Base-by-base conservation (phyloP, 2,888 invertebrate species). In the Rhagophthalmus giganteus region DNA sequence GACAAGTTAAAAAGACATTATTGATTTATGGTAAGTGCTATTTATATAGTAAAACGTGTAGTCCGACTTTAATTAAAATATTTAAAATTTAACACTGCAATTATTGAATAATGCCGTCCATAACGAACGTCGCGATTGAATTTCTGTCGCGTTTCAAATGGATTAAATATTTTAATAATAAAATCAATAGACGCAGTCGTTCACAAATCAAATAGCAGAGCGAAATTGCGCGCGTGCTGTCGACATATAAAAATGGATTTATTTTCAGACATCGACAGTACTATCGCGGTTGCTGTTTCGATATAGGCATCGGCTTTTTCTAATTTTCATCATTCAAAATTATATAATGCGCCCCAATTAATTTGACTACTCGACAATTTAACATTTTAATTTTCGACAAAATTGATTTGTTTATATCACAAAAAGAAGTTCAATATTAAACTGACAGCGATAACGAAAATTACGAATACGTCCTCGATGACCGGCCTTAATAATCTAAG, bases 81-180 rank as follows among this genome's bases (percentile, higher is more conserved):
- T 30, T 46, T 31, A 46, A 46, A 37, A 46, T 35, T 46, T 46
- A 46, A 46, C 45, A 31, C 28, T 25, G 28, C 30, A 37, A 46
- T 46, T 46, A 46, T 38, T 15, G 31, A 38, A 38, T 37, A 35
- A 45, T 46, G 26, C 24, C 35, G 25, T n/a, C 11, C 20, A 31
- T 37, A 27, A 9, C 30, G 50, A 35, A 41, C 27, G 41, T 35
- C 35, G 30, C 40, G 15, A 50, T 50, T 49, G 40, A 46, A 32
- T 48, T 46, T 40, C 33, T 34, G 39, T 37, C 45, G 49, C 40
- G 35, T 37, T 46, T 48, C 41, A 51, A 51, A 35, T 44, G 51
- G 51, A 55, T 55, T 55, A 55, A 55, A 55, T 55, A 42, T 55
- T 55, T 54, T 55, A 55, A 55, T 55, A 55, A 55, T 55, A 55